Evolutionary conservation across 2,797 vertebrate genomes (phyloP).

Genomic region (Lemur catta): DNA sequence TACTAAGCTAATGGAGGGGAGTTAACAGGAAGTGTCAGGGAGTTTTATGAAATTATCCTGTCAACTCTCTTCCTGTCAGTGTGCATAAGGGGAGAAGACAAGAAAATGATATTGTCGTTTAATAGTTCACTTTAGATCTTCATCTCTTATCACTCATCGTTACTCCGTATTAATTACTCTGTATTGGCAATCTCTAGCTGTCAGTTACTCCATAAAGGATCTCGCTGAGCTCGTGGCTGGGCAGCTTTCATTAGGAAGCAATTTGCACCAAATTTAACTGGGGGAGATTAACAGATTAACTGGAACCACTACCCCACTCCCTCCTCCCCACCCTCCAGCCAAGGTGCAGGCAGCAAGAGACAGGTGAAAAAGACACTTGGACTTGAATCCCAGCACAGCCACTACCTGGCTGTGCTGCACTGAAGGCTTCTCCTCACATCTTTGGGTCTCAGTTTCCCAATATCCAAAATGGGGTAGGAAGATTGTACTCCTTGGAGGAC

Average conservation of each 20-base stretch:
- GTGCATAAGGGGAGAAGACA: slow-evolving; percentile 78
- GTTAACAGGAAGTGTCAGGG: slow-evolving; percentile 81
- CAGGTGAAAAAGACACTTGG: background rate
- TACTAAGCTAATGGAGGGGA: slow-evolving; percentile 71
- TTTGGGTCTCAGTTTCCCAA: background rate
- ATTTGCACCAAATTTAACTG: slow-evolving; percentile 41
- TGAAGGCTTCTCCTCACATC: background rate
- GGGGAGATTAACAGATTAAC: background rate
- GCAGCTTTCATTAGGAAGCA: slow-evolving; percentile 58
- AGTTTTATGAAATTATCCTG: slow-evolving; percentile 82
- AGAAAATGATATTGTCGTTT: slow-evolving; percentile 81
- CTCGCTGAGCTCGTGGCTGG: slow-evolving; percentile 53
- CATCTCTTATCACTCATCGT: slow-evolving; percentile 80
- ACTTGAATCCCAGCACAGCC: too few species aligned
- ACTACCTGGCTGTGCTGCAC: rapidly evolving
- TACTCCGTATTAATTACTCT: slow-evolving; percentile 75
- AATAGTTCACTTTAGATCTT: slow-evolving; percentile 76
- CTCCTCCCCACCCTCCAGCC: background rate
- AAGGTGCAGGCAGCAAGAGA: background rate
- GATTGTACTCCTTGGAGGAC: background rate
- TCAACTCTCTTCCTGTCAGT: slow-evolving; percentile 79
- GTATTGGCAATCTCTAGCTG: slow-evolving; percentile 68
- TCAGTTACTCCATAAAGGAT: slow-evolving; percentile 54
- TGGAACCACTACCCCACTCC: background rate
- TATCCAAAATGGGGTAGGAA: background rate